Evolutionary conservation across 53 echinoderm and acorn worm species (phyloP).

Genomic region (Astropecten irregularis): DNA sequence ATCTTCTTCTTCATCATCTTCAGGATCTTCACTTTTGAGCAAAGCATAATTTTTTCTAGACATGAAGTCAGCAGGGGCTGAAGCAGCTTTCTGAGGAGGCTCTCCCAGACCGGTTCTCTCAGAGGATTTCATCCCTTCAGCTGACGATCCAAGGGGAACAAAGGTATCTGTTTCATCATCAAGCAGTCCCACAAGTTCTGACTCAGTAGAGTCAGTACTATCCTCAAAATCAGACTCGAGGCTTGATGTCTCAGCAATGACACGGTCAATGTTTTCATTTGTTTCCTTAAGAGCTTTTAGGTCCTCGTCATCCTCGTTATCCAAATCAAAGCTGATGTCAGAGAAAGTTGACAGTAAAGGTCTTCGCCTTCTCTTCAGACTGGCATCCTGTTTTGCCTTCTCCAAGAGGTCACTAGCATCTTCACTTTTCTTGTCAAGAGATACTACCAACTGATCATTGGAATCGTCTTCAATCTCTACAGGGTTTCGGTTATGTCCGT

Average conservation of each 20-base stretch:
- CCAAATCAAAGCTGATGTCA: slow-evolving; percentile 90
- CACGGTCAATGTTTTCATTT: slow-evolving; percentile 37
- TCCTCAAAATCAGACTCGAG: slow-evolving; percentile 78
- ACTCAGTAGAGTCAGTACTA: slow-evolving; percentile 72
- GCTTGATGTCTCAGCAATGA: slow-evolving; percentile 62
- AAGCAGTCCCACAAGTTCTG: slow-evolving; percentile 57
- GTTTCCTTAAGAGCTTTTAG: slow-evolving; percentile 55
- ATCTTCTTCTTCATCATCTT: slow-evolving; percentile 27
- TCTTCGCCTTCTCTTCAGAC: not conserved
- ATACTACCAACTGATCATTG: not conserved
- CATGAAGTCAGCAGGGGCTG: not conserved
- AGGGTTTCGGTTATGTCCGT: not conserved
- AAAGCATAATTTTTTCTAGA: not conserved
- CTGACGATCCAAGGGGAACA: slow-evolving; percentile 1
- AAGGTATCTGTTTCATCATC: slow-evolving; percentile 46
- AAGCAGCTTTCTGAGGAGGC: not conserved
- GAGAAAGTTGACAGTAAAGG: slow-evolving; percentile 68
- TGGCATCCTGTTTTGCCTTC: not conserved
- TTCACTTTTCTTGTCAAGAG: not conserved
- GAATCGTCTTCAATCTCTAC: not conserved
- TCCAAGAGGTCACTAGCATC: not conserved
- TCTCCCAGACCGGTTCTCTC: not conserved
- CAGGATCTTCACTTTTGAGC: slow-evolving; percentile 5
- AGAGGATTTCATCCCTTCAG: not conserved
- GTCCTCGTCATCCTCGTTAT: slow-evolving; percentile 59